These are phyloP conservation scores for Ambastaia sidthimunki DNA, from an alignment of 2,797 vertebrate species.

Conservation along the genomic window DNA sequence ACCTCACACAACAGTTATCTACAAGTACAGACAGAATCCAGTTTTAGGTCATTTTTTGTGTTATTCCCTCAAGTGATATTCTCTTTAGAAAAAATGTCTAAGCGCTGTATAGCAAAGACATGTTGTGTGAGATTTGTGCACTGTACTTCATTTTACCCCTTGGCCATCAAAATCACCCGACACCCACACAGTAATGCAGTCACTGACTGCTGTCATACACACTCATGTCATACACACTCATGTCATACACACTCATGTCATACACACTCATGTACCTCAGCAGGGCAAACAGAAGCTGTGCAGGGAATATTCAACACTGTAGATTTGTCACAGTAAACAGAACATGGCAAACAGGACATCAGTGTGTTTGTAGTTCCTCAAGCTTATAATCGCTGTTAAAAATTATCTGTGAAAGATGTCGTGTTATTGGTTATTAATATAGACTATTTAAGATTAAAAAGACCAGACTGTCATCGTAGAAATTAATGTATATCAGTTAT, in stretches of 20 bases:
- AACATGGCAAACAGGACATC: constrained; percentile 32
- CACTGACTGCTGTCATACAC: too few species aligned
- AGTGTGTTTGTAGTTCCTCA: not conserved
- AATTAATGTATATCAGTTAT: too few species aligned
- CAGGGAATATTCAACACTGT: constrained; percentile 42
- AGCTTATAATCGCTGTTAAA: too few species aligned
- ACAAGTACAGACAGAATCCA: not conserved
- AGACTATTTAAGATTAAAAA: not conserved
- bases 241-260: too few species aligned
- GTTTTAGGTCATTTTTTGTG: not conserved
- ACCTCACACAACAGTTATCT: not conserved
- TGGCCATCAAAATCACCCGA: constrained; percentile 38
- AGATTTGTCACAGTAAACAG: constrained; percentile 23
- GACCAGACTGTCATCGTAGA: too few species aligned
- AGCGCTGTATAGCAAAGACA: not conserved
- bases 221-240: too few species aligned
- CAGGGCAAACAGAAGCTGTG: constrained; percentile 30
- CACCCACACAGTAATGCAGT: constrained; percentile 10
- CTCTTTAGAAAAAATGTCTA: not conserved
- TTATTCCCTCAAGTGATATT: not conserved
- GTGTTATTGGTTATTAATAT: constrained; percentile 20
- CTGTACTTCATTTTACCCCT: constrained; percentile 46
- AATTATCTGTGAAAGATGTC: constrained; percentile 18
- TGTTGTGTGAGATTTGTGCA: constrained; percentile 18
- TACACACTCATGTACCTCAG: too few species aligned